Base-by-base conservation (phyloP, 2,888 invertebrate genomes). In the Cryptocephalus moraei region DNA sequence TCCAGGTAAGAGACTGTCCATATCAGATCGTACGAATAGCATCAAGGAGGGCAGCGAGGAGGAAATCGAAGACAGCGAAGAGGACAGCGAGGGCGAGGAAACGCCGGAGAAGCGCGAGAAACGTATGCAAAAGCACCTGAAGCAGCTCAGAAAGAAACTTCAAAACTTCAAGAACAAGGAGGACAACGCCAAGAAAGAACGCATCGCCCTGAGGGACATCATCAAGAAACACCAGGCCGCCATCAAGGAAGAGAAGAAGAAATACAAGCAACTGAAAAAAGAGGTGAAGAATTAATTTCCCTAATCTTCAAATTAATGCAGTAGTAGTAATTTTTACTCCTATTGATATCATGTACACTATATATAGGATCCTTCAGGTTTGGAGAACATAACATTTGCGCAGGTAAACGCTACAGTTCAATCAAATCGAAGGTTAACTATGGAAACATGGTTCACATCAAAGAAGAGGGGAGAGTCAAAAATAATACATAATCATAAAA, bases 221-320 rank as follows among this genome's bases (percentile, higher is more conserved):
- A 81, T 91, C 64, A 89, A 86, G 62, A 88, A 86, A 62, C 83
- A 88, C 66, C 88, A 89, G 59, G 77, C 79, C 8, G 77, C 83
- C 45, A 77, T 89, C 45, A 85, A 82, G 59, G 84, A 85, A 38
- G 91, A 89, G 60, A 87, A 86, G 63, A 83, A 83, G 62, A 88
- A 87, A 69, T 89, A 84, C 70, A 88, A 85, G 63, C 80, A 81
- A 56, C 69, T 91, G 39, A 88, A 91, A 66, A 88, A 88, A 56
- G 91, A 91, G 72, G 90, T 90, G 12, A 36, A 36, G n/a, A 22
- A 22, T 22, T 22, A 22, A 22, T 22, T 22, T 22, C 22, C n/a
- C n/a, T n/a, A n/a, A 22, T 22, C 22, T 22, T 22, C 22, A 2
- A 22, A n/a, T n/a, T n/a, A n/a, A n/a, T n/a, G n/a, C n/a, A n/a